These are phyloP conservation scores for Silurus meridionalis DNA, from an alignment of 2,113 vertebrate genomes.

Conservation along the genomic window DNA sequence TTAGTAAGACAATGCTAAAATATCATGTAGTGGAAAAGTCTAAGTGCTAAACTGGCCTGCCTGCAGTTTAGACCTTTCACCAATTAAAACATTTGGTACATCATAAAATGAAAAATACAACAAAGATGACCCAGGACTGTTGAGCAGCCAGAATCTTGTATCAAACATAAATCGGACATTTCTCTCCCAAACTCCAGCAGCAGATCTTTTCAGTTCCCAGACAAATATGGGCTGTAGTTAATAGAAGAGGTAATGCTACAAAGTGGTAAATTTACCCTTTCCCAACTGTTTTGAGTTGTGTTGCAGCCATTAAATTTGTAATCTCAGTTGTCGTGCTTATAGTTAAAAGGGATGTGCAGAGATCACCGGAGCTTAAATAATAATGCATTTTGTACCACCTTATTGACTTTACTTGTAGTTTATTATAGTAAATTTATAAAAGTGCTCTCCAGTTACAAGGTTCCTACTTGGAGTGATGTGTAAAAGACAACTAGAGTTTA, in stretches of 20 bases:
- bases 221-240: no score
- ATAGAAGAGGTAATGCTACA: background rate
- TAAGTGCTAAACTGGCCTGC: no score
- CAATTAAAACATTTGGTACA: no score
- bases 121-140: no score
- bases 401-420: background rate
- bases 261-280: background rate
- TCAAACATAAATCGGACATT: no score
- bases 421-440: background rate
- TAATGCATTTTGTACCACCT: background rate
- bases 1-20: no score
- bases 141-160: no score
- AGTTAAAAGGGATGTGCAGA: background rate
- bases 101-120: no score
- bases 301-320: background rate
- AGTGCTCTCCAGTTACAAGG: background rate
- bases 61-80: no score
- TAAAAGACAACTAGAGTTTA: background rate
- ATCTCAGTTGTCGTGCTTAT: background rate
- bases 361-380: background rate
- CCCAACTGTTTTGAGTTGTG: background rate
- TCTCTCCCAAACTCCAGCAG: no score
- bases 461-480: background rate
- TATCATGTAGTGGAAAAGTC: no score
- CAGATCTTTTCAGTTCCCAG: no score